phyloP scores from a whole-genome alignment of 1,140 invertebrate genomes.

The Oryzaephilus surinamensis region DNA sequence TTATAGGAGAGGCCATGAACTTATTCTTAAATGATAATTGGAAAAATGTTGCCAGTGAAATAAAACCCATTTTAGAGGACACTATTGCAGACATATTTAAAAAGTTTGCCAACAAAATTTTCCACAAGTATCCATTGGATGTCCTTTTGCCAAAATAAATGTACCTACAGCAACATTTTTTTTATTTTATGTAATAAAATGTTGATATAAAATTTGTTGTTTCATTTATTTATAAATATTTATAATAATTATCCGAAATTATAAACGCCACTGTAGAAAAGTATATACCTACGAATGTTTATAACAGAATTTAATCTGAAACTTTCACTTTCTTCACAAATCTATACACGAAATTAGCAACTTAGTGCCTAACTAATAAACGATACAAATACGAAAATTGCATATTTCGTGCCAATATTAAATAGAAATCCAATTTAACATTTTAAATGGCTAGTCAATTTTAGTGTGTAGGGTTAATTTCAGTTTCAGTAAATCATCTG shows the following conservation, averaged over 20 bases:
- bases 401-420: too few relatives aligned
- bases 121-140: constrained; percentile 34
- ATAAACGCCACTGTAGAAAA: not conserved
- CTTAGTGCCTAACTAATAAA: too few relatives aligned
- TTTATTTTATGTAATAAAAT: not conserved
- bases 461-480: too few relatives aligned
- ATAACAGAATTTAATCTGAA: not conserved
- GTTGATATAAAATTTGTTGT: constrained; percentile 2
- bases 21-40: constrained; percentile 53
- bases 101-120: constrained; percentile 45
- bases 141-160: constrained; percentile 27
- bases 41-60: constrained; percentile 46
- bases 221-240: not conserved
- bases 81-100: constrained; percentile 42
- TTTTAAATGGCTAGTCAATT: too few relatives aligned
- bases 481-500: too few relatives aligned
- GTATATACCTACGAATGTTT: not conserved
- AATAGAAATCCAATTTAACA: too few relatives aligned
- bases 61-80: constrained; percentile 46
- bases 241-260: not conserved
- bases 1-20: constrained; percentile 47
- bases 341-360: too few relatives aligned
- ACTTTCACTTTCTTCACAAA: too few relatives aligned
- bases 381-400: too few relatives aligned
- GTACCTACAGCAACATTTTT: not conserved